Percentiles rank a stretch among this genome's conserved stretches.
Evolutionary conservation across 2,797 vertebrate genomes (phyloP).

Genomic region (Thripadectes ignobilis): DNA sequence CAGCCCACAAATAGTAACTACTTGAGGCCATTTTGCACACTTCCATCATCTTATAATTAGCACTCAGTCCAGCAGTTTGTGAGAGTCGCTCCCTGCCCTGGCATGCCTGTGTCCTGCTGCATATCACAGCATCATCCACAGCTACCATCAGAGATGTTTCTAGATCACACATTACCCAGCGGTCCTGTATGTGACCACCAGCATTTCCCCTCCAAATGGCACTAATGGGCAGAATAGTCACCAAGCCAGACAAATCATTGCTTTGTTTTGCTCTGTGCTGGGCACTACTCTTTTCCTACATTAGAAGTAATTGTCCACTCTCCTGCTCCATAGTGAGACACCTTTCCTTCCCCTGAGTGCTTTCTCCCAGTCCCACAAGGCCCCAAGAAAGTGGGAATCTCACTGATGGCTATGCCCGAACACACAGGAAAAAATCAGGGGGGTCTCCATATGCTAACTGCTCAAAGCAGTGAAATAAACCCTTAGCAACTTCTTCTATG

Average conservation of each 20-base stretch:
- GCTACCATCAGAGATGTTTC: background rate
- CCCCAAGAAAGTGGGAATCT: background rate
- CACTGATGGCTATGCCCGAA: background rate
- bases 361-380: background rate
- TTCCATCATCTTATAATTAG: background rate
- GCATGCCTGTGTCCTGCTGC: background rate
- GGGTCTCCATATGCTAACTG: background rate
- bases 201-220: background rate
- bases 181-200: background rate
- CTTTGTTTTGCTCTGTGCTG: background rate
- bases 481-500: background rate
- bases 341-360: background rate
- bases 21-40: background rate
- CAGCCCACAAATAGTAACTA: background rate
- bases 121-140: background rate
- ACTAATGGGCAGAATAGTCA: background rate
- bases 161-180: background rate
- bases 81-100: background rate
- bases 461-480: background rate
- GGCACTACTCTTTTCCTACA: background rate
- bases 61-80: background rate
- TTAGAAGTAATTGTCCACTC: background rate
- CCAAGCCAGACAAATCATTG: background rate
- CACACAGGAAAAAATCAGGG: background rate
- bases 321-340: background rate